Base-by-base conservation (phyloP, 2,113 vertebrate genomes). In the Oreocharis arfaki region DNA sequence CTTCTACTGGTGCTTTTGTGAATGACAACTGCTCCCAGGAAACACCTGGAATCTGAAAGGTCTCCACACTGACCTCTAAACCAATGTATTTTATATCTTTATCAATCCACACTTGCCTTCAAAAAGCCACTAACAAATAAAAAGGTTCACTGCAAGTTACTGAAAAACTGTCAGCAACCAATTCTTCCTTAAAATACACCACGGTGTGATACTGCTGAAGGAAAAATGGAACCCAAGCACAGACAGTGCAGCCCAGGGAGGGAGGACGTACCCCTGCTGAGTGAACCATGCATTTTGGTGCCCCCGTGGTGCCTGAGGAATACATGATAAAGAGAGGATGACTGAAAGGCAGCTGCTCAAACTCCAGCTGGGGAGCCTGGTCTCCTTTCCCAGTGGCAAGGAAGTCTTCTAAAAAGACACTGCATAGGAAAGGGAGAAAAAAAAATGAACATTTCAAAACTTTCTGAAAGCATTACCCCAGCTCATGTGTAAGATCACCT, bases 281-380 rank as follows among this genome's bases (percentile, higher is more conserved):
- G 96, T 99, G 99, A 89, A 99, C 99, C 99, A 99, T 99, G 95
- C 99, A 99, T 95, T 99, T 99, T 5, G 99, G 99, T 16, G 99
- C 98, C 10, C 99, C 99, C 0, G 99, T 99, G 37, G 99, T 99
- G 87, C 99, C 99, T 1, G 99, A 99, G 0, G 99, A 99, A 92
- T 99, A 99, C 99, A 99, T 99, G 96, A 99, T 99, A 84, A 99
- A 99, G 44, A 99, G 98, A 4, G 99, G 99, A 81, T 99, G 99
- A 90, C 92, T 98, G 96, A 99, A 99, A 6, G 99, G 99, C 82
- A 99, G 98, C 98, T 99, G 99, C 88, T 99, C 99, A 63, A 99
- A 99, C 97, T 99, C 99, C 97, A 99, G 98, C 98, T 99, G 99
- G 1, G 99, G 99, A 4, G 97, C 96, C 57, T 98, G 99, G 68